A percentile compares a stretch with the other conserved stretches of the same genome.
Evolutionary conservation across 2,888 invertebrate species (phyloP).

Genomic region (Toxonevra muliebris): DNA sequence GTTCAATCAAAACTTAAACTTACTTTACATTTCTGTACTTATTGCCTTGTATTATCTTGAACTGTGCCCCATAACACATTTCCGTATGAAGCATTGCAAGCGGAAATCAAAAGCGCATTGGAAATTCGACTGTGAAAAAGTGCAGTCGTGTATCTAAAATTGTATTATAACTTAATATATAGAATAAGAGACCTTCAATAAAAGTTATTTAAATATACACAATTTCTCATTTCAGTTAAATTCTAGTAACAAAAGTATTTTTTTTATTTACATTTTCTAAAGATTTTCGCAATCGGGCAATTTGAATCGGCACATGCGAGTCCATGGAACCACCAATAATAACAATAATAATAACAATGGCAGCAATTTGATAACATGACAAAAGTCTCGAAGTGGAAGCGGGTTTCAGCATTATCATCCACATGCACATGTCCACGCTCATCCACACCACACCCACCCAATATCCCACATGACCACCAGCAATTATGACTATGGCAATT

Average conservation of each 20-base stretch:
- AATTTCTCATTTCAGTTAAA: background rate
- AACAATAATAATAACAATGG: slow-evolving; percentile 39
- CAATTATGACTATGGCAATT: slow-evolving; percentile 56
- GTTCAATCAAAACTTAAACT: too few species aligned
- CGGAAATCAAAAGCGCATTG: too few species aligned
- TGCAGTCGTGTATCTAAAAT: too few species aligned
- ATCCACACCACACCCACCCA: slow-evolving; percentile 36
- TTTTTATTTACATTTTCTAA: slow-evolving; percentile 33
- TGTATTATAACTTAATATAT: too few species aligned
- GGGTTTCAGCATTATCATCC: slow-evolving; percentile 63
- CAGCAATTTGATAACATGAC: slow-evolving; percentile 70
- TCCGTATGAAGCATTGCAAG: too few species aligned
- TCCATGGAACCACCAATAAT: slow-evolving; percentile 78
- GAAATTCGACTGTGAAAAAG: too few species aligned
- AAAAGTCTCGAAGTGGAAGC: slow-evolving; percentile 64
- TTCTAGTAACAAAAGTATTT: too few species aligned
- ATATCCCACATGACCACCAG: slow-evolving; percentile 45
- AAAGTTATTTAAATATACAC: background rate
- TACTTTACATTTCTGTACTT: too few species aligned
- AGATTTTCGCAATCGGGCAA: slow-evolving; percentile 98
- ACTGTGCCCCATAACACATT: too few species aligned
- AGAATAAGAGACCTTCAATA: too few species aligned
- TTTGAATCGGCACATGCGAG: slow-evolving; percentile 98
- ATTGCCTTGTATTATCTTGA: too few species aligned
- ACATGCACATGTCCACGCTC: slow-evolving; percentile 43